These are phyloP conservation scores for Mesoligia furuncula DNA, from an alignment of 2,888 invertebrate species.

Conservation along the genomic window DNA sequence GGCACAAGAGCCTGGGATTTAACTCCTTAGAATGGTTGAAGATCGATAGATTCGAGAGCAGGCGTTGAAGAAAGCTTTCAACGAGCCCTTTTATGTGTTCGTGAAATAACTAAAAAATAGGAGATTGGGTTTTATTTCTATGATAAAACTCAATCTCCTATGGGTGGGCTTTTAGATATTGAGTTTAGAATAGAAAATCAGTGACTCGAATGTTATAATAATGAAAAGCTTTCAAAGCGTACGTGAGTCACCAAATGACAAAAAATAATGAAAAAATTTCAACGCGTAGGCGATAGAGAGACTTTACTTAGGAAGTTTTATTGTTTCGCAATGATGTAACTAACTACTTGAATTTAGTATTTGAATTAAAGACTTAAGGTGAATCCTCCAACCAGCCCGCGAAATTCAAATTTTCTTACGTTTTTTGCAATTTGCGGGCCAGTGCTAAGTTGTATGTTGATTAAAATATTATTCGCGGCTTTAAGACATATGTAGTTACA, in stretches of 20 bases:
- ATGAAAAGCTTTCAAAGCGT: not conserved
- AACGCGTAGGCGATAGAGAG: not conserved
- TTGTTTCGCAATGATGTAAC: not conserved
- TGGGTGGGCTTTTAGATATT: not conserved
- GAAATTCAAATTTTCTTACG: too few species aligned
- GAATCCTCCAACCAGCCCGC: too few species aligned
- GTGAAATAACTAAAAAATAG: constrained; percentile 36
- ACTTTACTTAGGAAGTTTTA: too few species aligned
- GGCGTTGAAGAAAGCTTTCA: constrained; percentile 52
- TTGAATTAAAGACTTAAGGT: too few species aligned
- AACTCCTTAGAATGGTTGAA: constrained; percentile 37
- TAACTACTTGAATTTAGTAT: not conserved
- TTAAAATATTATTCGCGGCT: too few species aligned
- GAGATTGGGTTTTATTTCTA: constrained; percentile 12
- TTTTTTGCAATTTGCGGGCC: too few species aligned
- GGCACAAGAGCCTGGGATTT: constrained; percentile 29
- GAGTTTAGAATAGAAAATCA: not conserved
- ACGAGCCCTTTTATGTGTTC: constrained; percentile 29
- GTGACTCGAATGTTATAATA: not conserved
- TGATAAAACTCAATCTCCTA: too few species aligned
- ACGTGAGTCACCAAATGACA: not conserved
- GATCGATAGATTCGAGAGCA: constrained; percentile 60
- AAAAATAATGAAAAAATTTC: not conserved
- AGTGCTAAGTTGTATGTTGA: too few species aligned
- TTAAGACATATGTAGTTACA: too few species aligned